Conservation (phyloP, 2,888 invertebrate genomes). For the Muschampia plurimacula region DNA sequence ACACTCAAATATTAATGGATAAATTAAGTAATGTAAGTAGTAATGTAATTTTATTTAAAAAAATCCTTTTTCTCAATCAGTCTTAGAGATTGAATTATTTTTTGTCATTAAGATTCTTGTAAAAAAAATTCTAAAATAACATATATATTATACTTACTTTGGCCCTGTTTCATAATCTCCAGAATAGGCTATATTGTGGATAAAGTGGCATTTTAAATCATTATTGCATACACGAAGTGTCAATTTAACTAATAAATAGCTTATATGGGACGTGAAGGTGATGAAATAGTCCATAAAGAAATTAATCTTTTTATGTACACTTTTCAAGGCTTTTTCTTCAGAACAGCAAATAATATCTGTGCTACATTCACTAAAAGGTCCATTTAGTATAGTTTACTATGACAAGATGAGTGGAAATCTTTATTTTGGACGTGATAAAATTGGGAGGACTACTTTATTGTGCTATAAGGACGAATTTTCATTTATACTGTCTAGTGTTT, state of each 20-base stretch:
- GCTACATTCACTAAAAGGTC: constrained; percentile 89
- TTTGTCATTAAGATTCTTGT: too few relatives aligned
- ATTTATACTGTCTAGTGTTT: constrained; percentile 83
- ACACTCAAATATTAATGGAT: constrained; percentile 82
- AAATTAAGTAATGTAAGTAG: constrained; percentile 54
- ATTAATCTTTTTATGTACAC: neutral
- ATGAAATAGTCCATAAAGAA: too few relatives aligned
- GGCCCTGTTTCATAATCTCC: too few relatives aligned
- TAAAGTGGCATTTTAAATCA: too few relatives aligned
- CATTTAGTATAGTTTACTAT: constrained; percentile 93
- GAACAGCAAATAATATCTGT: constrained; percentile 67
- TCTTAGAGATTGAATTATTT: too few relatives aligned
- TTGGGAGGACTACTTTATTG: constrained; percentile 94
- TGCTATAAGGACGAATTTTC: constrained; percentile 77
- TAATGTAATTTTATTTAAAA: neutral
- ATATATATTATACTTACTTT: too few relatives aligned
- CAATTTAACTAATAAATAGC: too few relatives aligned
- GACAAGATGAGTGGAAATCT: constrained; percentile 84
- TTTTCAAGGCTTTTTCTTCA: neutral
- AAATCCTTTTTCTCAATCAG: neutral
- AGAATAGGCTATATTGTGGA: too few relatives aligned
- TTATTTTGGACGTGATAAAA: constrained; percentile 94
- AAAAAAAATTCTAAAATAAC: too few relatives aligned
- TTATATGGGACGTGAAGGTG: too few relatives aligned
- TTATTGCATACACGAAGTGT: too few relatives aligned